Evolutionary conservation across 1,140 invertebrate species (phyloP), one percentile per base, ranked within the genome.

Genomic region (Calephelis nemesis): DNA sequence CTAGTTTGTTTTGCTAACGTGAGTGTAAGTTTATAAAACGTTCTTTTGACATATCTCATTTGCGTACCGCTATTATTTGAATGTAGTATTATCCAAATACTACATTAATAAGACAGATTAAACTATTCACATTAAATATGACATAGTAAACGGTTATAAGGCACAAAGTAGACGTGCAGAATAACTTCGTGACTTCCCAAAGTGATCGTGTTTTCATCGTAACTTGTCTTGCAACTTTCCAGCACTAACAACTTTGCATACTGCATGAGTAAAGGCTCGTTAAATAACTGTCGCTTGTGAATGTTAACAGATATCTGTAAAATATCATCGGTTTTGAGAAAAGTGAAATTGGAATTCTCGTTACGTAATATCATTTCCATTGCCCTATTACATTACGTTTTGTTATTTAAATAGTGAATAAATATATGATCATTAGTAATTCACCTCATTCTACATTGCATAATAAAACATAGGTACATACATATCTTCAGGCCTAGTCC

Each of bases 121-220:
- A 45, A 45, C 42, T 45, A 45, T 45, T 45, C 42, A 45, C 7
- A 45, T 45, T 45, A 68, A 68, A 65, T 65, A 50, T 48, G 48
- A 50, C 63, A 65, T 50, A n/a, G 30, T 50, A 52, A 72, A 65
- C 11, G 52, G 5, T 5, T 30, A 19, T 58, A 11, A 58, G 68
- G 63, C 69, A 80, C 79, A 79, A 76, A 30, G 79, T 79, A 70
- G 69, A 63, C 78, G 77, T 74, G 80, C 74, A 64, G 74, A 81
- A 83, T 82, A 84, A 75, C 72, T 72, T 83, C 83, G 85, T 88
- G 85, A 88, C 85, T 83, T 84, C 84, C 83, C 77, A 66, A 73
- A 79, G 71, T 71, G 67, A 73, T 69, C 62, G 65, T 69, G 75
- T 78, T 79, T 76, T 77, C 72, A 69, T 74, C 54, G 54, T 60